phyloP scores from a whole-genome alignment of 2,797 vertebrate genomes.

The Pygocentrus nattereri region DNA sequence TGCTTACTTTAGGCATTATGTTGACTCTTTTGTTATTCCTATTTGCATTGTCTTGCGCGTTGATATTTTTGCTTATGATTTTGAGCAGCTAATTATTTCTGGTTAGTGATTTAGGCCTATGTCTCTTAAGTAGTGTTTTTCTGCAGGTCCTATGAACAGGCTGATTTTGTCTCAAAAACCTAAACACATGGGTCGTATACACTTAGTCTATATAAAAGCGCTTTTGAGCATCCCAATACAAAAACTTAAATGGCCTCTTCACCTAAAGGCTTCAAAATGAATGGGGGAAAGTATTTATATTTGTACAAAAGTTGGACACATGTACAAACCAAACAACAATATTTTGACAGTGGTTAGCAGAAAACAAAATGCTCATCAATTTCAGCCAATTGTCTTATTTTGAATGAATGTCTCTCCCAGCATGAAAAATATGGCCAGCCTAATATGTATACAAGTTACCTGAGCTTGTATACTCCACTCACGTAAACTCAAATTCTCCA shows the following conservation, averaged over 20 bases:
- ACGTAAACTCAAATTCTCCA: constrained; percentile 62
- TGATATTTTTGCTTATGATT: constrained; percentile 2
- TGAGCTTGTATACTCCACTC: constrained; percentile 20
- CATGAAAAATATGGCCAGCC: constrained; percentile 72
- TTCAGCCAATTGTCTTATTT: constrained; percentile 17
- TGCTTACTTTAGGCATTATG: background rate
- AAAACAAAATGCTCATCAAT: background rate
- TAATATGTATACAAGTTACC: constrained; percentile 75
- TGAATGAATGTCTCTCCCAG: constrained; percentile 58
- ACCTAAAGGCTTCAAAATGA: constrained; percentile 13
- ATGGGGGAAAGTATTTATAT: constrained; percentile 64
- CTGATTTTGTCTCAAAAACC: background rate
- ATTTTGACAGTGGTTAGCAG: background rate
- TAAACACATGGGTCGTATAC: constrained; percentile 52
- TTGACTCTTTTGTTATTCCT: constrained; percentile 8
- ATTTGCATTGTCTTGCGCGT: constrained; percentile 14
- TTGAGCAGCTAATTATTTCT: background rate
- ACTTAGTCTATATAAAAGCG: constrained; percentile 35
- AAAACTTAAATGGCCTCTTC: constrained; percentile 52
- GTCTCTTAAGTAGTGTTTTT: background rate
- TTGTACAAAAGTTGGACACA: constrained; percentile 12
- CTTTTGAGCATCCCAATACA: constrained; percentile 43
- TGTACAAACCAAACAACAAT: constrained; percentile 37
- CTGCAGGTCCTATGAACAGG: background rate
- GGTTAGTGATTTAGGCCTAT: too few species aligned